These are phyloP conservation scores for Euplagia quadripunctaria DNA, from an alignment of 2,888 invertebrate species.

Conservation along the genomic window DNA sequence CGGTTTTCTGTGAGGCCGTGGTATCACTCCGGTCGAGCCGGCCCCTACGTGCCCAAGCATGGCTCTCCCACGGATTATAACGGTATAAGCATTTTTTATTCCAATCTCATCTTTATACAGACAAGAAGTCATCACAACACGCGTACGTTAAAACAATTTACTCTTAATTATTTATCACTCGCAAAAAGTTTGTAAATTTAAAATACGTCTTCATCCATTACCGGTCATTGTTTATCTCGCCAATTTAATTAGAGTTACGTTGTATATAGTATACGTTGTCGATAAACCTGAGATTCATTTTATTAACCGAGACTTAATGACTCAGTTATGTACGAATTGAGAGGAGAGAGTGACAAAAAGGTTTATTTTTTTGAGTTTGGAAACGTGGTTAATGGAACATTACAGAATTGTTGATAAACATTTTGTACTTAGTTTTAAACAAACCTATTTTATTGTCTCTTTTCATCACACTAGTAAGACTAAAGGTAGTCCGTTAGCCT, in stretches of 20 bases:
- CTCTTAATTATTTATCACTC: too few species aligned
- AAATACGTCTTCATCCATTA: slow-evolving; percentile 3
- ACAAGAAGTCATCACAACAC: too few species aligned
- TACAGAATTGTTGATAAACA: background rate
- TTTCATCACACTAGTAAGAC: background rate
- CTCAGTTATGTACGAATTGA: slow-evolving; percentile 35
- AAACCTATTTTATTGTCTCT: too few species aligned
- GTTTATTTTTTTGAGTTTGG: background rate
- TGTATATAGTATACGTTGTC: slow-evolving; percentile 22
- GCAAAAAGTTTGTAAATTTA: background rate
- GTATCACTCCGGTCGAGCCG: too few species aligned
- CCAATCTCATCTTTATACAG: too few species aligned
- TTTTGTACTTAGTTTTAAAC: too few species aligned
- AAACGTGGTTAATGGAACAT: background rate
- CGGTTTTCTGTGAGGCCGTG: too few species aligned
- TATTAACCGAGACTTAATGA: slow-evolving; percentile 32
- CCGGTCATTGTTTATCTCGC: slow-evolving; percentile 22
- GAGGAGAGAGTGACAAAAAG: slow-evolving; percentile 25
- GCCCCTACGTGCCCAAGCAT: too few species aligned
- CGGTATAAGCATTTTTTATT: too few species aligned
- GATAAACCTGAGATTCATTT: slow-evolving; percentile 29
- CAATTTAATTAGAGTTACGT: slow-evolving; percentile 39
- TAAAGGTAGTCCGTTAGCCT: background rate
- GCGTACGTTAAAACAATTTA: too few species aligned
- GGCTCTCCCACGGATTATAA: too few species aligned